Percentiles rank a stretch among this genome's conserved stretches.
These are phyloP conservation scores for Drosophila tani DNA, from an alignment of 1,140 invertebrate species.

Conservation along the genomic window DNA sequence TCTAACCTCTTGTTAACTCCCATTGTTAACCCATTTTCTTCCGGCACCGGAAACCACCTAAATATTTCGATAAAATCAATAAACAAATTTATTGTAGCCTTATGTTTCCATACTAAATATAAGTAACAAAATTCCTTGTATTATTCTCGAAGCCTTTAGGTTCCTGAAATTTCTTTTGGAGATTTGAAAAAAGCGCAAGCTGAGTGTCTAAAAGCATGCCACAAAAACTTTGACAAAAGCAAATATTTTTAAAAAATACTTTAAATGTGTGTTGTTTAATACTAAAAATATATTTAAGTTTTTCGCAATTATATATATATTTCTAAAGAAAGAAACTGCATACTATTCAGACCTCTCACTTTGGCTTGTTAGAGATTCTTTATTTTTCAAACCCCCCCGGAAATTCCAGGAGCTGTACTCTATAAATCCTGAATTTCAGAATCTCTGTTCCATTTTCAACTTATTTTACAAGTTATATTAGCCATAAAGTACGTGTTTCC, in stretches of 20 bases:
- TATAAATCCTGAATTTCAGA: conserved; percentile 6
- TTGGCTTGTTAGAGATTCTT: not conserved
- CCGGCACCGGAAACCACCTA: not conserved
- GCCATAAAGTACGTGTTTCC: not conserved
- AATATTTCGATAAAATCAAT: not conserved
- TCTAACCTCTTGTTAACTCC: conserved; percentile 4
- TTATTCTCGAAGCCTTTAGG: not conserved
- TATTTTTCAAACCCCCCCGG: not conserved
- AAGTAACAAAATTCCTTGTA: conserved; percentile 19
- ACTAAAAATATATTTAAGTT: no score
- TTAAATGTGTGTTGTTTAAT: no score
- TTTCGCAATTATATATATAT: no score
- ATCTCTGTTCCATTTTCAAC: not conserved
- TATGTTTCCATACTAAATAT: conserved; percentile 5
- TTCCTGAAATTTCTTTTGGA: not conserved
- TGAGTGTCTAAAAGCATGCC: not conserved
- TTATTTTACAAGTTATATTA: conserved; percentile 14
- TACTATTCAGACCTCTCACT: not conserved
- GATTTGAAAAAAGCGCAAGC: not conserved
- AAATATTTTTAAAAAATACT: not conserved
- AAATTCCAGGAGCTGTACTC: not conserved
- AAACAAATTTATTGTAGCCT: conserved; percentile 3
- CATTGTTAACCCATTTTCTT: conserved; percentile 10
- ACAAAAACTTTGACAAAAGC: no score
- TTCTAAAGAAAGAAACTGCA: not conserved